Base-by-base conservation (phyloP, 2,797 vertebrate genomes). In the Rhinogobio ventralis region DNA sequence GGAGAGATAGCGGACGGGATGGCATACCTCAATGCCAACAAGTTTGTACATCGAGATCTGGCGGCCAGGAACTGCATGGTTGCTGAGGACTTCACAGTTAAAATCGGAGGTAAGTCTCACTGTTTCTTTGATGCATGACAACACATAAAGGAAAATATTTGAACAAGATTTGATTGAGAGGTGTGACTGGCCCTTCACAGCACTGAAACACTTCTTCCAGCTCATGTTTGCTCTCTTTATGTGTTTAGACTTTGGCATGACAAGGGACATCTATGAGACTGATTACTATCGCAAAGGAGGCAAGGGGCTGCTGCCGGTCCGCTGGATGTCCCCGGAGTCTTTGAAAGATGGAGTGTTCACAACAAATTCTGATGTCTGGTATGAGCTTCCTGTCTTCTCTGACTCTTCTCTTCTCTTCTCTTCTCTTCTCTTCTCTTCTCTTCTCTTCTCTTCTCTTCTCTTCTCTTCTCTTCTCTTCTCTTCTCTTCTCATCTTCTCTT, bases 61-160 rank as follows among this genome's bases (percentile, higher is more conserved):
- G 98, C 98, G 5, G 98, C 98, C 25, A 96, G 98, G 81, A 99
- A 99, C 94, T 99, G 98, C 94, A 99, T 99, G 98, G 98, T 99
- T 86, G 95, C 98, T 0, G 97, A 99, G 91, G 98, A 99, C 91
- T 99, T 96, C 94, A 99, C 98, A 0, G 98, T 99, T 91, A 99
- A 99, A 94, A 99, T 99, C 0, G 98, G 98, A 97, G 98, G 98
- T 98, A 85, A 1, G 81, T 87, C 11, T 64, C 25, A 3, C 25
- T 30, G 2, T 62, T 62, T 49, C 14, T 66, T 20, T 46, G 9
- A 45, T 57, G 4, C 74, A 39, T 39, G 9, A 60, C 1, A 7
- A 15, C 13, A 7, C 33, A 36, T 57, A 30, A 42, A 42, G 8
- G 39, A 42, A 42, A 9, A 42, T 9, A 10, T 42, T 42, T 42